A percentile compares a stretch with the other conserved stretches of the same genome.
These are phyloP conservation scores for Zygothrica quintamaculata DNA, from an alignment of 2,888 invertebrate genomes.

Conservation along the genomic window DNA sequence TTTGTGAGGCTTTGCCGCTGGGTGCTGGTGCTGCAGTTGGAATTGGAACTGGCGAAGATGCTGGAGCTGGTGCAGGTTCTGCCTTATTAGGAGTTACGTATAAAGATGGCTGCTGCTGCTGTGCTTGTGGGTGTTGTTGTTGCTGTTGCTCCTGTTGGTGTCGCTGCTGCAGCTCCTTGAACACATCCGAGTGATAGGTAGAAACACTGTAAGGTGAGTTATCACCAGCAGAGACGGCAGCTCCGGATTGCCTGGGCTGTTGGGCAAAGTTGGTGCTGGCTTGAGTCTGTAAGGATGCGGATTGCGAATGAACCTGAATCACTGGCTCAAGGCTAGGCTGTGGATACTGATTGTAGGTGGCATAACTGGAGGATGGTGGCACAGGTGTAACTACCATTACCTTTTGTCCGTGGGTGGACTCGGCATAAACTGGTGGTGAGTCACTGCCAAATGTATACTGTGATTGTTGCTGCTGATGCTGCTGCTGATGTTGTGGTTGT, in stretches of 20 bases:
- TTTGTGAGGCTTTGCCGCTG: constrained; percentile 72
- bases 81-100: constrained; percentile 17
- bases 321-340: constrained; percentile 49
- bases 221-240: constrained; percentile 32
- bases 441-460: constrained; percentile 73
- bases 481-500: constrained; percentile 24
- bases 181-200: constrained; percentile 83
- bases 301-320: constrained; percentile 73
- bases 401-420: constrained; percentile 82
- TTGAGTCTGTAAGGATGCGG: constrained; percentile 71
- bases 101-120: constrained; percentile 21
- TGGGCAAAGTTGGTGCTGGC: constrained; percentile 67
- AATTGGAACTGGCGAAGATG: constrained; percentile 10
- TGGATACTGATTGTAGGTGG: constrained; percentile 68
- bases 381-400: constrained; percentile 84
- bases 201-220: constrained; percentile 83
- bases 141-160: constrained; percentile 53
- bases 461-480: constrained; percentile 38
- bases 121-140: constrained; percentile 28
- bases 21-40: constrained; percentile 42
- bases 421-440: constrained; percentile 78
- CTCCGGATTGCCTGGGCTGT: constrained; percentile 69
- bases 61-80: background rate
- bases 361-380: constrained; percentile 69
- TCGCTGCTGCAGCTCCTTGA: constrained; percentile 82